These are phyloP conservation scores for Dicentrarchus labrax DNA, from an alignment of 2,113 vertebrate species.

Conservation along the genomic window DNA sequence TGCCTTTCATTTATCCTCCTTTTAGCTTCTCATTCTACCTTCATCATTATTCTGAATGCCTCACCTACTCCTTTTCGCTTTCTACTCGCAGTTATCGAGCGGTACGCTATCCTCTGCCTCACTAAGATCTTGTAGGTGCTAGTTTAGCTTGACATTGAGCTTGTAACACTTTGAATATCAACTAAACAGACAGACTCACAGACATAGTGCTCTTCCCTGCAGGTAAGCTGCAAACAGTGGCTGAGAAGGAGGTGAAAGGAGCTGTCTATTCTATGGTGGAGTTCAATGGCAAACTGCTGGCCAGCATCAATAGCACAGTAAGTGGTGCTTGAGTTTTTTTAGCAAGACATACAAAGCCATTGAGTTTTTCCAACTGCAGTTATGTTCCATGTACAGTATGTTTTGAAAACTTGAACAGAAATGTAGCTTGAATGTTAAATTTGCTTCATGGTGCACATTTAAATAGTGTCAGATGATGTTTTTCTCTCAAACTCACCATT, in stretches of 20 bases:
- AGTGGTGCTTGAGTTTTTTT: conserved; percentile 47
- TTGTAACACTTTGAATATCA: conserved; percentile 7
- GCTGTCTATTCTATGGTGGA: conserved; percentile 99
- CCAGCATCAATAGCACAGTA: conserved; percentile 99
- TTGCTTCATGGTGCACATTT: not conserved
- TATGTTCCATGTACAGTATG: not conserved
- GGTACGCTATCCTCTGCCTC: not conserved
- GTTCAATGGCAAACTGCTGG: conserved; percentile 97
- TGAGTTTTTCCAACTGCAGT: not conserved
- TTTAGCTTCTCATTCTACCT: conserved; percentile 17
- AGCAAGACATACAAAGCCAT: not conserved
- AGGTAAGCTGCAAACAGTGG: conserved; percentile 98
- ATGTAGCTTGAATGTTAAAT: not conserved
- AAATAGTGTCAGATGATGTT: not conserved
- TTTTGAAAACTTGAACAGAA: not conserved
- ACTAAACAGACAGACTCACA: conserved; percentile 23
- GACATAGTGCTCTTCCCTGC: conserved; percentile 27
- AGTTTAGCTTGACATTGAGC: conserved; percentile 14
- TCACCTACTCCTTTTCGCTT: not conserved
- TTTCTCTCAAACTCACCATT: not conserved
- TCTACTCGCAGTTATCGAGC: not conserved
- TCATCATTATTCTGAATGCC: conserved; percentile 2
- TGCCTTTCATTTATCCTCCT: conserved; percentile 45
- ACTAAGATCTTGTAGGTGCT: conserved; percentile 2
- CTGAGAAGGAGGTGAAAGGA: conserved; percentile 98